Conservation (phyloP, 2,888 invertebrate genomes). For the Aproaerema taeniolella region DNA sequence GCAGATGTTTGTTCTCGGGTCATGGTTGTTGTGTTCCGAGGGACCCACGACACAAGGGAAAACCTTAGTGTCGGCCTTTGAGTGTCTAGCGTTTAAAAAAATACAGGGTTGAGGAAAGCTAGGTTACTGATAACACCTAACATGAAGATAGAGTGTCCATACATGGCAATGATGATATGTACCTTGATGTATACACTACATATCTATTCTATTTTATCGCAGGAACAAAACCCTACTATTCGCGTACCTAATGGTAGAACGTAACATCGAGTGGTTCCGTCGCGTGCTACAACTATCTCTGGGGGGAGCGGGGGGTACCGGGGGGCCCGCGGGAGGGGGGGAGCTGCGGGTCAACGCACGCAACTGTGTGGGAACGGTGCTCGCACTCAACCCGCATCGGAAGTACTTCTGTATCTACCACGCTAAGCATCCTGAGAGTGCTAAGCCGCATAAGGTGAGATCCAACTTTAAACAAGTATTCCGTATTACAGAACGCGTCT, state of each 20-base stretch:
- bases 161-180: too few relatives aligned
- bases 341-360: constrained; percentile 94
- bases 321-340: constrained; percentile 83
- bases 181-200: too few relatives aligned
- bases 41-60: too few relatives aligned
- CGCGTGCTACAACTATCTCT: constrained; percentile 92
- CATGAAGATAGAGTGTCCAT: too few relatives aligned
- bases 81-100: too few relatives aligned
- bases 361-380: constrained; percentile 97
- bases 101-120: too few relatives aligned
- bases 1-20: too few relatives aligned
- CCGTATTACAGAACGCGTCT: not conserved
- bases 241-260: constrained; percentile 94
- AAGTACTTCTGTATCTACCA: constrained; percentile 99
- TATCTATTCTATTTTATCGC: constrained; percentile 16
- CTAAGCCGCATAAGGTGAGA: constrained; percentile 81
- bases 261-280: constrained; percentile 95
- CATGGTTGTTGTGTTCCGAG: too few relatives aligned
- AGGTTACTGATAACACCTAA: too few relatives aligned
- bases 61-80: too few relatives aligned
- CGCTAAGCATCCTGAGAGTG: constrained; percentile 92
- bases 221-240: constrained; percentile 98
- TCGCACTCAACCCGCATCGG: constrained; percentile 96
- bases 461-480: too few relatives aligned
- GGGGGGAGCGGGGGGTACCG: constrained; percentile 80